A percentile compares a stretch with the other conserved stretches of the same genome.
These are phyloP conservation scores for Kobus ellipsiprymnus DNA, from an alignment of 2,113 vertebrate genomes.

Conservation along the genomic window DNA sequence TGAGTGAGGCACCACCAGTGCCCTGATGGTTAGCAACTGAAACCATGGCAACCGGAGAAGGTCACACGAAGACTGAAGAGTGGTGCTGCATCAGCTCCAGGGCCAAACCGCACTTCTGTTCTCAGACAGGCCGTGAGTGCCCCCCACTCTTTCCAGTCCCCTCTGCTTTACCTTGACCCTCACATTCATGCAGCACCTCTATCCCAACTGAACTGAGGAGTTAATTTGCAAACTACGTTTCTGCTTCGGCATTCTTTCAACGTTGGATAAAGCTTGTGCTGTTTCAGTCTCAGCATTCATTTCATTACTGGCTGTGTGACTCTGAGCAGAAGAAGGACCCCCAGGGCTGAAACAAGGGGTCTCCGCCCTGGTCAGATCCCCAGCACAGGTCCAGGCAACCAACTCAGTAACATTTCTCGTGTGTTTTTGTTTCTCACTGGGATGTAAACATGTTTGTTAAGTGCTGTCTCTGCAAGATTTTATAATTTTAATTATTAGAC, in stretches of 20 bases:
- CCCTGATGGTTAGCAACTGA: rapidly evolving
- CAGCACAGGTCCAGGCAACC: neutral
- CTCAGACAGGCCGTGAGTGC: neutral
- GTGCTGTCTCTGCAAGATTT: neutral
- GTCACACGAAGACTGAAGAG: no score
- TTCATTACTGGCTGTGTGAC: neutral
- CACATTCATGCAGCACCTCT: no score
- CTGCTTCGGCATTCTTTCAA: neutral
- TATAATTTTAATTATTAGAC: neutral
- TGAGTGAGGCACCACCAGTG: neutral
- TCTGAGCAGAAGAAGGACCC: neutral
- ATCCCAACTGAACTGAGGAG: neutral
- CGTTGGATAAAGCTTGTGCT: neutral
- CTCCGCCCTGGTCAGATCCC: neutral
- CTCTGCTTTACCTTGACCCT: neutral
- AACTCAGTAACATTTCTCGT: neutral
- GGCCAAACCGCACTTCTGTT: no score
- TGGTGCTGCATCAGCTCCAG: rapidly evolving
- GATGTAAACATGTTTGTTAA: neutral
- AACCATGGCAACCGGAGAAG: neutral
- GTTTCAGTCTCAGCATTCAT: no score
- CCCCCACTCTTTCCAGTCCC: neutral
- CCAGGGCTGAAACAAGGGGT: neutral
- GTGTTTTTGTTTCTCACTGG: neutral
- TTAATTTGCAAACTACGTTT: neutral